Evolutionary conservation across 2,888 invertebrate species (phyloP).

Genomic region (Osmoderma eremita): DNA sequence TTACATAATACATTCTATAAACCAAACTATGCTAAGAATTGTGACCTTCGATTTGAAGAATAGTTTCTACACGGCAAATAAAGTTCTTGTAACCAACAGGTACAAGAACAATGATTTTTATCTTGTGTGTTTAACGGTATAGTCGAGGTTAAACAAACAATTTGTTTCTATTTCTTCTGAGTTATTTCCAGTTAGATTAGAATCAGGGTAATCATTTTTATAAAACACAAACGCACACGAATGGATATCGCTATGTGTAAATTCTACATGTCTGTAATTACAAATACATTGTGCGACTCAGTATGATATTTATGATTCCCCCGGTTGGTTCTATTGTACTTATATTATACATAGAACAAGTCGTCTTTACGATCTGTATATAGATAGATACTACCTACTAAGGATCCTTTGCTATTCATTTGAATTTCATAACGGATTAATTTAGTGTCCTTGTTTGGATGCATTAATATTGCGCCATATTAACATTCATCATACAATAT

Average conservation of each 20-base stretch:
- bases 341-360: constrained; percentile 9
- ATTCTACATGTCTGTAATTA: constrained; percentile 10
- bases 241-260: constrained; percentile 7
- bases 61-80: too few species aligned
- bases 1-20: too few species aligned
- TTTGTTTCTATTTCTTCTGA: constrained; percentile 14
- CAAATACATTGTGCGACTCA: constrained; percentile 27
- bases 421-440: constrained; percentile 35
- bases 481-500: constrained; percentile 20
- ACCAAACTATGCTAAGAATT: too few species aligned
- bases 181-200: constrained; percentile 8
- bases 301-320: constrained; percentile 15
- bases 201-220: constrained; percentile 19
- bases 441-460: constrained; percentile 32
- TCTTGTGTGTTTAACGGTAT: not conserved
- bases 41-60: too few species aligned
- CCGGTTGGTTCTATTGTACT: constrained; percentile 16
- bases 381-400: not conserved
- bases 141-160: constrained; percentile 14
- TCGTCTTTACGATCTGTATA: not conserved
- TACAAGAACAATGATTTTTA: constrained; percentile 2
- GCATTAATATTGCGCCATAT: constrained; percentile 14
- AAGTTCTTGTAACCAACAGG: too few species aligned
- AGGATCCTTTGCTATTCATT: constrained; percentile 7
- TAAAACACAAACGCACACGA: constrained; percentile 13